Base-by-base conservation (phyloP, 1,140 invertebrate genomes). In the Frieseomelitta varia region DNA sequence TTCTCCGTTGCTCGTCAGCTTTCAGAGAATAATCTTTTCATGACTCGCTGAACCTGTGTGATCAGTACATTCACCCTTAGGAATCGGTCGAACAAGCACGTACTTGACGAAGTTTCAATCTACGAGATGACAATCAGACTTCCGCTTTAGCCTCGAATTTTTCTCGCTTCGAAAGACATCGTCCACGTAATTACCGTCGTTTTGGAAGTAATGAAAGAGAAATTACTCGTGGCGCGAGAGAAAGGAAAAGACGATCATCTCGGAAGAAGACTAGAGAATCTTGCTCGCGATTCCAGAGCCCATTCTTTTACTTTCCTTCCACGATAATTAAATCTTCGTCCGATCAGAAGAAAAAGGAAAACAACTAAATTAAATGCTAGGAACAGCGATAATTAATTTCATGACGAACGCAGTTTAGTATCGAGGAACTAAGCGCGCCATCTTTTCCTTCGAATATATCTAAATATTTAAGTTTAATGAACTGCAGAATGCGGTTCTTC, bases 131-230 rank as follows among this genome's bases (percentile, higher is more conserved):
- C 82, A 88, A 81, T 81, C 51, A 58, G 47, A 30, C 3, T 75
- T n/a, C 67, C 24, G 47, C 17, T 67, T 56, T 67, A 65, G 71
- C 24, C 51, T 79, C 65, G 61, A 55, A 58, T 47, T 47, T 15
- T 73, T 73, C 30, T 27, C 39, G 39, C 27, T 24, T 27, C 53
- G 17, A 27, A 55, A 61, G 61, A 76, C 67, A 78, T 83, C 80
- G 19, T 24, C 39, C 73, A 83, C 34, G 79, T 88, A 88, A 88
- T 88, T 75, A 88, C 53, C 21, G 55, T 19, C 51, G 69, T 86
- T 88, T 86, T 61, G 61, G 78, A 58, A 63, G 56, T 89, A 89
- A 89, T 67, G 77, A 89, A 67, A 81, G 79, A 86, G 81, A 84
- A 89, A 86, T 76, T 68, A 84, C 51, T 58, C n/a, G 56, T 63